Percentiles rank a stretch among this genome's conserved stretches.
Evolutionary conservation across 1,140 invertebrate species (phyloP).

Genomic region (Calosoma granatense): DNA sequence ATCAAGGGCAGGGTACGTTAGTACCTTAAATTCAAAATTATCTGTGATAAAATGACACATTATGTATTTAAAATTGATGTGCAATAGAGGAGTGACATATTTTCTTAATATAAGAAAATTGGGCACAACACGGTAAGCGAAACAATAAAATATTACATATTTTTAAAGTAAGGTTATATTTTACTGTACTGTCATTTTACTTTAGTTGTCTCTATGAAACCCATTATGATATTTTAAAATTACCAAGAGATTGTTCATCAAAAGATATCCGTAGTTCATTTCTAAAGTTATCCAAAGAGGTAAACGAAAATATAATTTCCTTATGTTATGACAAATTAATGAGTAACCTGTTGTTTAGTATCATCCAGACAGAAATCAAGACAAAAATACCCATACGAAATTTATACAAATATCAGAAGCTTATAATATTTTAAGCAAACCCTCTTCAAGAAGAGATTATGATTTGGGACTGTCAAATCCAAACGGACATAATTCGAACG

Average conservation of each 20-base stretch:
- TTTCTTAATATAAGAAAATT: background rate
- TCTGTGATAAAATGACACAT: background rate
- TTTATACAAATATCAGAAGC: slow-evolving; percentile 46
- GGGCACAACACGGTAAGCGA: slow-evolving; percentile 7
- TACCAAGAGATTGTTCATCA: slow-evolving; percentile 28
- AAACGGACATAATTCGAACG: slow-evolving; percentile 9
- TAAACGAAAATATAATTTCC: slow-evolving; percentile 18
- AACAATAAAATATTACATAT: background rate
- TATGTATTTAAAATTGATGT: background rate
- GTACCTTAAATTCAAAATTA: background rate
- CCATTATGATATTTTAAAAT: slow-evolving; percentile 36
- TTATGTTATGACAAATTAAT: too few species aligned
- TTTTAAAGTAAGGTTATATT: slow-evolving; percentile 10
- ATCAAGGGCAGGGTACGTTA: background rate
- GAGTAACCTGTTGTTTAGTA: too few species aligned
- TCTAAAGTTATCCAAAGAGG: slow-evolving; percentile 37
- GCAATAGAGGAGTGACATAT: background rate
- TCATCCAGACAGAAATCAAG: slow-evolving; percentile 41
- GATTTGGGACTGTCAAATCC: slow-evolving; percentile 29
- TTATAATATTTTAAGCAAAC: slow-evolving; percentile 41
- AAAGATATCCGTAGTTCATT: slow-evolving; percentile 36
- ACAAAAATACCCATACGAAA: slow-evolving; percentile 34
- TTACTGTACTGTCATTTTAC: too few species aligned
- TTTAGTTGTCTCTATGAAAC: slow-evolving; percentile 20
- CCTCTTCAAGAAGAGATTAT: slow-evolving; percentile 35